Base-by-base conservation (phyloP, 2,113 vertebrate species). In the Stigmatopora argus region DNA sequence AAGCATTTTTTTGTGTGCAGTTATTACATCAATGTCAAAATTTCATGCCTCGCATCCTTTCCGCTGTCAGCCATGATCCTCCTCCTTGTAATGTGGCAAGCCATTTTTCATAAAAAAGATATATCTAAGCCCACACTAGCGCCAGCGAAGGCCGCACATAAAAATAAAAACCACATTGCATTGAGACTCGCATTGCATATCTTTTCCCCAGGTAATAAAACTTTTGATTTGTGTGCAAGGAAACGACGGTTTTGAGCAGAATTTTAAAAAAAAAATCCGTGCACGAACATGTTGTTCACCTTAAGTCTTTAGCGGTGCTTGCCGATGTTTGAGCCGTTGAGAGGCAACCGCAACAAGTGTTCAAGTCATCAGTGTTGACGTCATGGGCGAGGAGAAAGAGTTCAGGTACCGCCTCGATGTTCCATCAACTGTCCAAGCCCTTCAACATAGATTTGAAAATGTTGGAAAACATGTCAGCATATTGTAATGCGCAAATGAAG, bases 81-180 rank as follows among this genome's bases (percentile, higher is more conserved):
- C 41, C 72, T 78, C 67, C 78, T 52, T 80, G 79, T 81, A 83
- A 80, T 83, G 68, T 60, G 75, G 67, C 67, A 67, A 83, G 80
- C 83, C 82, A 83, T 85, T 74, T 78, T 68, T 72, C 70, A 73
- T 55, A 74, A 64, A 65, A 66, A 70, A 68, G 69, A 81, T 76
- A 44, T 55, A 63, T 77, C 26, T 1, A 57, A 60, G 64, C 55
- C 7, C 47, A 38, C 72, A 68, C 62, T n/a, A 38, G 57, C 7
- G 9, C 72, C 12, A 53, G 51, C 19, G 10, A 67, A 65, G 75
- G 11, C 46, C 66, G 19, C 26, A 71, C 56, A 69, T 34, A 66
- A 66, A 31, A 85, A 86, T 83, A 63, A 81, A 71, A 87, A 87
- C 65, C 86, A 86, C 72, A 85, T 85, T 85, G 81, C 69, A 74